Conservation (phyloP, 2,888 invertebrate species). For the Hyles lineata region DNA sequence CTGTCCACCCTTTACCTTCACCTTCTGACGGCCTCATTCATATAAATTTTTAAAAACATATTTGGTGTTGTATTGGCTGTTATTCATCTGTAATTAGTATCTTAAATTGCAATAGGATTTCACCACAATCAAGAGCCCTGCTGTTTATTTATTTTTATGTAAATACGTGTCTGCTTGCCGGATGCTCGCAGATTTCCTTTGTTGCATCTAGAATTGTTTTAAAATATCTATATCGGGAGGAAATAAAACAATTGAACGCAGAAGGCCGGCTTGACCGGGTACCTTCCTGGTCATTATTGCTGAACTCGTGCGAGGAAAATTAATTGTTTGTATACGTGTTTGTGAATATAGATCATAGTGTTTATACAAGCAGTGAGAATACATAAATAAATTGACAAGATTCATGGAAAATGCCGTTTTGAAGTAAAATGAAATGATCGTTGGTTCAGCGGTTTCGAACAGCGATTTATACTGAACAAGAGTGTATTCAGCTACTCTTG, state of each 20-base stretch:
- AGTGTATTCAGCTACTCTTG: too few species aligned
- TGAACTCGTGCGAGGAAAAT: slow-evolving; percentile 28
- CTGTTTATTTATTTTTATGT: too few species aligned
- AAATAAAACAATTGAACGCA: slow-evolving; percentile 16
- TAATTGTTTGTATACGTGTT: slow-evolving; percentile 2
- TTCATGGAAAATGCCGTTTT: not conserved
- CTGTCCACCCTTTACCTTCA: too few species aligned
- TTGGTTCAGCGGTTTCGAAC: too few species aligned
- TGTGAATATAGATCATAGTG: slow-evolving; percentile 8
- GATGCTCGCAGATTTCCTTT: not conserved
- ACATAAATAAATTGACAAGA: not conserved
- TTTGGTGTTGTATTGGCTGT: too few species aligned
- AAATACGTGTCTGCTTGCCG: not conserved
- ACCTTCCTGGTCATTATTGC: slow-evolving; percentile 28
- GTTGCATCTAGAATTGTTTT: not conserved
- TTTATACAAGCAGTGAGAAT: not conserved
- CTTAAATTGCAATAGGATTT: too few species aligned
- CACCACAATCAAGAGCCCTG: too few species aligned
- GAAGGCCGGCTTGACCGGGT: not conserved
- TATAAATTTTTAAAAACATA: too few species aligned
- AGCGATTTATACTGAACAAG: too few species aligned
- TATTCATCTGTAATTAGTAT: too few species aligned
- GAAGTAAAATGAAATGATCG: not conserved
- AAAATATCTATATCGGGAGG: slow-evolving; percentile 9
- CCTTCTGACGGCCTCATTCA: too few species aligned